A percentile compares a stretch with the other conserved stretches of the same genome.
Conservation (phyloP, 2,888 invertebrate genomes). For the Sinelater perroti region DNA sequence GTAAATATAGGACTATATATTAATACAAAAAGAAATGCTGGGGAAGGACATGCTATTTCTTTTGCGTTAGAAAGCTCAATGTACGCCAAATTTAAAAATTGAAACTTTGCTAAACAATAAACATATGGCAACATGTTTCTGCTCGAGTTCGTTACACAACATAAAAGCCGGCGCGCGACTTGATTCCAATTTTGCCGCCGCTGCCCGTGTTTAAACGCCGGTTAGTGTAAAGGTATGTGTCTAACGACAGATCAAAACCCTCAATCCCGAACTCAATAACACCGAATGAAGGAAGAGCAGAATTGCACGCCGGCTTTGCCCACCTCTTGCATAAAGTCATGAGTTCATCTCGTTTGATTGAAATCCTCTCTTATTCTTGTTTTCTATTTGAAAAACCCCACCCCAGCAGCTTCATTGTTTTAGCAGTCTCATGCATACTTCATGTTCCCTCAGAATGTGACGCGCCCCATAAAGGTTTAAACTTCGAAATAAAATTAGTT, state of each 20-base stretch:
- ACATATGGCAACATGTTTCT: too few relatives aligned
- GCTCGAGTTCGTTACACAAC: too few relatives aligned
- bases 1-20: too few relatives aligned
- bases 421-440: conserved; percentile 62
- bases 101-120: too few relatives aligned
- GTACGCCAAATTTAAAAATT: too few relatives aligned
- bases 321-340: conserved; percentile 63
- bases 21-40: too few relatives aligned
- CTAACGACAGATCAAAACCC: conserved; percentile 39
- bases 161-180: too few relatives aligned
- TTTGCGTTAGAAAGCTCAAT: too few relatives aligned
- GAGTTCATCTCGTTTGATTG: conserved; percentile 64
- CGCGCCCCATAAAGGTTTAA: conserved; percentile 33
- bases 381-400: conserved; percentile 60
- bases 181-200: too few relatives aligned
- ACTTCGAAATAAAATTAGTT: conserved; percentile 35
- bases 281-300: conserved; percentile 48
- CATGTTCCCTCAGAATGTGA: conserved; percentile 52
- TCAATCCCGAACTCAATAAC: conserved; percentile 38
- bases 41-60: too few relatives aligned
- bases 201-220: conserved; percentile 30
- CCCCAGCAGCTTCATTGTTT: conserved; percentile 60
- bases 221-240: conserved; percentile 29
- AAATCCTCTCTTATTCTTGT: conserved; percentile 63
- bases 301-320: conserved; percentile 52